A percentile compares a stretch with the other conserved stretches of the same genome.
Conservation (phyloP, 2,888 invertebrate genomes). For the Automeris io region DNA sequence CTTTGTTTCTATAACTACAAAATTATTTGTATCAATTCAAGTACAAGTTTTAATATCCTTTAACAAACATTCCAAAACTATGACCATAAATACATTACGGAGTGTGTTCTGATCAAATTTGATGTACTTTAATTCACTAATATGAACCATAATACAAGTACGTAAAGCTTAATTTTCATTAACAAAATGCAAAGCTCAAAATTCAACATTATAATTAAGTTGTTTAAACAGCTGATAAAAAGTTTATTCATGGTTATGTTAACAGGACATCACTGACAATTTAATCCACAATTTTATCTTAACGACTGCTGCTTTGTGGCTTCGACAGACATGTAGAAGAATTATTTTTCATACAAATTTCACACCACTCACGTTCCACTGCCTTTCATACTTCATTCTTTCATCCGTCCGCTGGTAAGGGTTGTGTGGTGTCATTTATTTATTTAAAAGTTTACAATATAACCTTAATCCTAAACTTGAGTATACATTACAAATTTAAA, state of each 20-base stretch:
- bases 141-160: too few species aligned
- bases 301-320: constrained; percentile 10
- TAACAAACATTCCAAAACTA: neutral
- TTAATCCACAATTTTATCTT: constrained; percentile 1
- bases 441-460: too few species aligned
- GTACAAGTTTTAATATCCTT: neutral
- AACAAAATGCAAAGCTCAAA: constrained; percentile 8
- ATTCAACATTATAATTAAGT: constrained; percentile 27
- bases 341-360: too few species aligned
- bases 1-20: too few species aligned
- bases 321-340: too few species aligned
- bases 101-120: neutral
- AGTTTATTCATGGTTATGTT: constrained; percentile 34
- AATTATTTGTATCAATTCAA: too few species aligned
- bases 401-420: too few species aligned
- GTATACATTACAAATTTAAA: too few species aligned
- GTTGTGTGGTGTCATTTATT: too few species aligned
- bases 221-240: constrained; percentile 56
- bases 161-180: constrained; percentile 5
- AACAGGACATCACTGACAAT: constrained; percentile 7
- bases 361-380: too few species aligned
- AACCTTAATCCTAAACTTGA: too few species aligned
- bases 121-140: neutral
- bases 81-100: neutral
- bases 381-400: too few species aligned